Conservation (phyloP, 2,888 invertebrate species). For the Notodonta ziczac region DNA sequence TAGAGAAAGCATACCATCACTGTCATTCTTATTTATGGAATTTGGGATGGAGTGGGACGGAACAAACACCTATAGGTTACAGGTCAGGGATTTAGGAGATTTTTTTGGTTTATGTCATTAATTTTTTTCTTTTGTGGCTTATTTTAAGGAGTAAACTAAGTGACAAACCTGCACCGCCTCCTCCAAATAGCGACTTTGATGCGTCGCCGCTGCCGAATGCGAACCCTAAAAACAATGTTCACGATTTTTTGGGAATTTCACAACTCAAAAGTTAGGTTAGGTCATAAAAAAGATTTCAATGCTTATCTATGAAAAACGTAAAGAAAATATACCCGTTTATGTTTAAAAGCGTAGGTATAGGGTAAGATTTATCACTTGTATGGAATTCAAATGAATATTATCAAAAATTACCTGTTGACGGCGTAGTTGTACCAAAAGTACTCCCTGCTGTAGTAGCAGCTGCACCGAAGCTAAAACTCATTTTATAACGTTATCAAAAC, state of each 20-base stretch:
- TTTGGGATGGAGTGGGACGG: too few relatives aligned
- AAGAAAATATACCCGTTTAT: not conserved
- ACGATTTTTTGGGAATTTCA: conserved; percentile 5
- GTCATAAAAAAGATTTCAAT: not conserved
- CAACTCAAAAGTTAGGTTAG: conserved; percentile 16
- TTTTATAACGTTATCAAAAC: conserved; percentile 32
- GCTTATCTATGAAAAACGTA: not conserved
- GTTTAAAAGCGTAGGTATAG: not conserved
- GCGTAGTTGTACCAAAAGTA: conserved; percentile 66
- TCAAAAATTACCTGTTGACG: conserved; percentile 58
- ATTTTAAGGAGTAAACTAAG: not conserved
- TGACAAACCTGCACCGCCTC: conserved; percentile 47
- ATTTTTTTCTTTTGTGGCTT: too few relatives aligned
- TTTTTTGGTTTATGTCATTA: too few relatives aligned
- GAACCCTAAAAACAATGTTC: conserved; percentile 52
- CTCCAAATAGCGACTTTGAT: conserved; percentile 61
- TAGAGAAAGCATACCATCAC: too few relatives aligned
- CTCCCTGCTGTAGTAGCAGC: conserved; percentile 60
- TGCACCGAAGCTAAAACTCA: conserved; percentile 68
- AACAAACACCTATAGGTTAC: too few relatives aligned
- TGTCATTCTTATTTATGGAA: too few relatives aligned
- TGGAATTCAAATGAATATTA: not conserved
- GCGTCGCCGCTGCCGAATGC: conserved; percentile 74
- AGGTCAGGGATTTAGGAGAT: too few relatives aligned
- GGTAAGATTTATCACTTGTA: not conserved